Conservation (phyloP, 2,888 invertebrate genomes). For the Steromphala cineraria region DNA sequence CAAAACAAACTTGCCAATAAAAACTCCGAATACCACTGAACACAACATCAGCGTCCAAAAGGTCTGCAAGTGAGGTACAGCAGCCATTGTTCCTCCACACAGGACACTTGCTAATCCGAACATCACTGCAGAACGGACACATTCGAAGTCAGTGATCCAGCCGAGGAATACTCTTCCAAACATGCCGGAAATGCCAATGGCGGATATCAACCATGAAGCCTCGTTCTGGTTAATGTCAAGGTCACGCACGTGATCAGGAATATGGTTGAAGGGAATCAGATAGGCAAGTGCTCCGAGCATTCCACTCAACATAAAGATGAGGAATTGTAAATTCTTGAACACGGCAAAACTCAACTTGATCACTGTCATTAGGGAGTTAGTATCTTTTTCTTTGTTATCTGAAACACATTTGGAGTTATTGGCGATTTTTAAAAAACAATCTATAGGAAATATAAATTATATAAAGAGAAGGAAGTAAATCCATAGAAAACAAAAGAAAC, state of each 20-base stretch:
- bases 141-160: not conserved
- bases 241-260: not conserved
- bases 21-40: not conserved
- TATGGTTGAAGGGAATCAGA: not conserved
- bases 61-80: not conserved
- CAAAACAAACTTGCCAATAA: not conserved
- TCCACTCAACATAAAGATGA: not conserved
- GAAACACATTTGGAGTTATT: no score
- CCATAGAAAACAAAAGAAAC: no score
- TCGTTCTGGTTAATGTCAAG: not conserved
- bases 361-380: no score
- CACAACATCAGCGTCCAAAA: not conserved
- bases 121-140: not conserved
- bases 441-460: no score
- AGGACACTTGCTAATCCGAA: not conserved
- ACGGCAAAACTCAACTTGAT: not conserved
- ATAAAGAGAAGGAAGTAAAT: no score
- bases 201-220: not conserved
- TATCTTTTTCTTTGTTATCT: no score
- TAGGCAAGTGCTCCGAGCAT: not conserved
- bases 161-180: not conserved
- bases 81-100: not conserved
- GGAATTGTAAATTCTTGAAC: not conserved
- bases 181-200: slow-evolving; percentile 6
- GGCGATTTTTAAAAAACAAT: no score